phyloP scores from a whole-genome alignment of 1,140 invertebrate genomes.

The Augochlora pura region DNA sequence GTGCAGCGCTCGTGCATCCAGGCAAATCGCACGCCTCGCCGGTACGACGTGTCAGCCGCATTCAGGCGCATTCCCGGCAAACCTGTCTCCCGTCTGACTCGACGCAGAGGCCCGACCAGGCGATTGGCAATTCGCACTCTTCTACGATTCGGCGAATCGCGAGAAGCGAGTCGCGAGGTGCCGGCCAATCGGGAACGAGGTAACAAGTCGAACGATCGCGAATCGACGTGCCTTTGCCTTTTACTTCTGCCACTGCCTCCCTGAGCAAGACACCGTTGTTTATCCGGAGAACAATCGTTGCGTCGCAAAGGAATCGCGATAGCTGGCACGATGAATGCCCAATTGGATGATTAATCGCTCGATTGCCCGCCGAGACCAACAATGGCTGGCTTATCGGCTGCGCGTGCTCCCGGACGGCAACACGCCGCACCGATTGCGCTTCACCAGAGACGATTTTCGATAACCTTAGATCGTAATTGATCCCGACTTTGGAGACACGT shows the following conservation, averaged over 20 bases:
- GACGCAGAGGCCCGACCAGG: background rate
- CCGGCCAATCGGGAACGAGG: constrained; percentile 39
- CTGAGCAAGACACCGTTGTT: constrained; percentile 48
- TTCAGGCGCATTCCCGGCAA: constrained; percentile 47
- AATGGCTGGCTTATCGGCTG: constrained; percentile 69
- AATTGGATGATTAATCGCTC: constrained; percentile 76
- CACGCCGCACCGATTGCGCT: constrained; percentile 34
- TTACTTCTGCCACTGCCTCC: too few species aligned
- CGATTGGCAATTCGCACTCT: constrained; percentile 12
- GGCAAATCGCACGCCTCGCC: constrained; percentile 33
- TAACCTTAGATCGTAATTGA: background rate
- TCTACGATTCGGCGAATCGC: background rate
- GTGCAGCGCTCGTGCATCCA: background rate
- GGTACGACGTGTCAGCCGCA: constrained; percentile 54
- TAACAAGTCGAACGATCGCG: background rate
- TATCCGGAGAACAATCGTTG: constrained; percentile 54
- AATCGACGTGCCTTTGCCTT: background rate
- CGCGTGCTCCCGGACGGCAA: constrained; percentile 65
- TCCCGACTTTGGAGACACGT: too few species aligned
- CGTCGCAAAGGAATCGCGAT: constrained; percentile 40
- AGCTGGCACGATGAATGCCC: constrained; percentile 56
- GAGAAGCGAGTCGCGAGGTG: too few species aligned
- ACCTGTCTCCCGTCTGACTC: constrained; percentile 20
- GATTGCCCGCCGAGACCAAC: constrained; percentile 61
- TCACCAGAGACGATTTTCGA: background rate